These are phyloP conservation scores for Cyrtorhinus lividipennis DNA, from an alignment of 1,140 invertebrate genomes.

Conservation along the genomic window DNA sequence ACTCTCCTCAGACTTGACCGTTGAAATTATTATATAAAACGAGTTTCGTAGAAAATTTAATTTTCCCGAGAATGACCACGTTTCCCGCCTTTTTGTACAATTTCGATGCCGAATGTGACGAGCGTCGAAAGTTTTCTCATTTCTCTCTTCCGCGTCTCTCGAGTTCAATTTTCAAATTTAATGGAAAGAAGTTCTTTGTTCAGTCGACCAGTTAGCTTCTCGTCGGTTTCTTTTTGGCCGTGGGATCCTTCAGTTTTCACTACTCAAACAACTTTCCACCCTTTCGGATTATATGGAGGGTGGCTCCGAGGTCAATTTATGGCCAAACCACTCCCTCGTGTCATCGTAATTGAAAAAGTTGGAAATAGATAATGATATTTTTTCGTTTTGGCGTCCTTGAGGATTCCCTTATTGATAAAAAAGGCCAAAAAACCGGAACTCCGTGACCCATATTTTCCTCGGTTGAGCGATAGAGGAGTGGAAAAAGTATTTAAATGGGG, in stretches of 20 bases:
- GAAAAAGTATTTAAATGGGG: too few species aligned
- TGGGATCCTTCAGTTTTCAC: not conserved
- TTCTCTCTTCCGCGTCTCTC: not conserved
- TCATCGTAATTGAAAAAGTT: not conserved
- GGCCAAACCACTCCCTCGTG: not conserved
- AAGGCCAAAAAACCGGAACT: too few species aligned
- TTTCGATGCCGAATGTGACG: too few species aligned
- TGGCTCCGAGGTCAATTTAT: not conserved
- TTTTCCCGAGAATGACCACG: too few species aligned
- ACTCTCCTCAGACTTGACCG: too few species aligned
- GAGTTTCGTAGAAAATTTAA: too few species aligned
- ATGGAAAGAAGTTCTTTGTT: not conserved
- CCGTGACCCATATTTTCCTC: too few species aligned
- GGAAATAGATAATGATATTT: not conserved
- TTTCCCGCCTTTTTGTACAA: too few species aligned
- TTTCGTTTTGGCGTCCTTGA: not conserved
- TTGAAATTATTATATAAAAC: too few species aligned
- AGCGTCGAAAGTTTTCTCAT: not conserved
- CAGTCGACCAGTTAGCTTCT: too few species aligned
- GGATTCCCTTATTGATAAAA: too few species aligned
- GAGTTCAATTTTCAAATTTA: not conserved
- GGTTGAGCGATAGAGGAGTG: too few species aligned
- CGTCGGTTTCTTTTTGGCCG: not conserved
- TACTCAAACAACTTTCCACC: not conserved
- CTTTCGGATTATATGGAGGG: not conserved